Base-by-base conservation (phyloP, 1,140 invertebrate species). In the Papilio helenus region DNA sequence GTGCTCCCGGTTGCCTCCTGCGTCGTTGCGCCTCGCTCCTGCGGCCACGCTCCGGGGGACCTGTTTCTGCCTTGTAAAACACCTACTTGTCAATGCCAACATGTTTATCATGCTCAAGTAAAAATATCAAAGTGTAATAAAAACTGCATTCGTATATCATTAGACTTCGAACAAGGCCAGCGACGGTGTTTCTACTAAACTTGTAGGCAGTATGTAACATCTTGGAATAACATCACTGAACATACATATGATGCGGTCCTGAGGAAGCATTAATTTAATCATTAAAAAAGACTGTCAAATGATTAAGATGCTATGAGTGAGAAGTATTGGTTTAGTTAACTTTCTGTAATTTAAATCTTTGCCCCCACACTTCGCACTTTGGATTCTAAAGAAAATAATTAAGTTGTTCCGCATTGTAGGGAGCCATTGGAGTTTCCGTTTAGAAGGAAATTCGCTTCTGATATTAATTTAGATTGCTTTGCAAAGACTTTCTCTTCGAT, bases 401-500 rank as follows among this genome's bases (percentile, higher is more conserved):
- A 65, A 65, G 23, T 65, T 65, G 23, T 65, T 65, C 26, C 23
- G 61, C 26, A 26, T 29, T 65, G 61, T 65, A 34, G 26, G 26
- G 61, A 65, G 61, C 61, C 16, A 65, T 65, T 34, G 61, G 61
- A 12, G 61, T 34, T 65, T 65, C 61, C 4, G 12, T 65, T 26
- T 26, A 65, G 34, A 65, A 65, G 26, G 23, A 65, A 65, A 29
- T 65, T 65, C 20, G 23, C 23, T 65, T 34, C 14, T 65, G 23
- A 65, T 65, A 65, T 65, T 29, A 34, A 65, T 65, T 65, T 65
- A 65, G 61, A 65, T 61, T 12, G 58, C 58, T 65, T 29, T 65
- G 10, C 61, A 29, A 29, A 65, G 26, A 65, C 10, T 65, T 65
- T 29, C 23, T 29, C 61, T 65, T 65, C 8, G 23, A 29, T 65